Conservation (phyloP, 1,140 invertebrate species). For the Lepidurus apus region DNA sequence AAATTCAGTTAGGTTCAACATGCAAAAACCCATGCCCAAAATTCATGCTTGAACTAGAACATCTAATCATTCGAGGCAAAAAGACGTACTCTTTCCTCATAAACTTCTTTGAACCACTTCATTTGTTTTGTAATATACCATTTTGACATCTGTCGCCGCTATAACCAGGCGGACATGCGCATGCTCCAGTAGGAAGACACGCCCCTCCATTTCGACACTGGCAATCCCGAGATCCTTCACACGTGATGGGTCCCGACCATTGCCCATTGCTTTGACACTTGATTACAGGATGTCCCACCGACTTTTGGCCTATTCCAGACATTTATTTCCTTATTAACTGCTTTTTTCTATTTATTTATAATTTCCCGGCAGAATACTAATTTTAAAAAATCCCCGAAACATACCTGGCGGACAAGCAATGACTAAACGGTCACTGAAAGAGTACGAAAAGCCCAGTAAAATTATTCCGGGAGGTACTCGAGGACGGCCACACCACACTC, state of each 20-base stretch:
- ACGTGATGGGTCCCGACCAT: constrained; percentile 44
- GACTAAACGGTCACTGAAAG: constrained; percentile 48
- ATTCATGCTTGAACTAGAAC: constrained; percentile 12
- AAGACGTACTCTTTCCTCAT: neutral
- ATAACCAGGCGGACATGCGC: constrained; percentile 29
- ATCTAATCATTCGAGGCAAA: neutral
- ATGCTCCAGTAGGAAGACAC: constrained; percentile 28
- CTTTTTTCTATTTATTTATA: neutral
- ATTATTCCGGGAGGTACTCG: constrained; percentile 41
- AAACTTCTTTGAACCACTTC: neutral
- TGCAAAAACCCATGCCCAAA: neutral
- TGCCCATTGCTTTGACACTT: constrained; percentile 43
- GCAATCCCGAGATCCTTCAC: constrained; percentile 36
- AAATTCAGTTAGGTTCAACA: constrained; percentile 10
- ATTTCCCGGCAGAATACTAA: neutral
- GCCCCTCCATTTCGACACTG: constrained; percentile 39
- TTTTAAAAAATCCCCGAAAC: constrained; percentile 25
- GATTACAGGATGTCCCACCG: constrained; percentile 41
- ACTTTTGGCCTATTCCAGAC: constrained; percentile 33
- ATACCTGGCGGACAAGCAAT: constrained; percentile 47
- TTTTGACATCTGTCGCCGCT: constrained; percentile 36
- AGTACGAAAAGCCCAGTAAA: constrained; percentile 48
- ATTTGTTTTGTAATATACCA: constrained; percentile 29
- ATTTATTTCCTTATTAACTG: neutral
- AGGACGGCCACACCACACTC: constrained; percentile 47